Evolutionary conservation across 2,888 invertebrate species (phyloP).

Genomic region (Andrena bucephala): DNA sequence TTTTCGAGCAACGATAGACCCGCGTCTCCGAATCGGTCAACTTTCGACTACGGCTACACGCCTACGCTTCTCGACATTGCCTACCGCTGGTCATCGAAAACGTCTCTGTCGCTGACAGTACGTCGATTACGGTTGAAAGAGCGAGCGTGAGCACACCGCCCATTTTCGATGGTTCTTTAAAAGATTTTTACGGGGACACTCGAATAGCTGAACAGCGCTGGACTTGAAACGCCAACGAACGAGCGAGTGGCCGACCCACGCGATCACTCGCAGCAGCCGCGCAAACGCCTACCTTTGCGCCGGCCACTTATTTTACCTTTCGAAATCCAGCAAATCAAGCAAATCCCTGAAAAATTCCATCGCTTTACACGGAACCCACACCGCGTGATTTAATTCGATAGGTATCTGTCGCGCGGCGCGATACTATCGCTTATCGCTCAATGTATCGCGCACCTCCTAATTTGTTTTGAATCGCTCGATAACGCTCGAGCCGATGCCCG

Average conservation of each 20-base stretch:
- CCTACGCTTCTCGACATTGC: constrained; percentile 1
- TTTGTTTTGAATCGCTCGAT: constrained; percentile 48
- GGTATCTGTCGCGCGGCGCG: not conserved
- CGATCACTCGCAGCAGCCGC: not conserved
- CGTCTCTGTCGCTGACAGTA: constrained; percentile 14
- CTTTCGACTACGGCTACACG: not conserved
- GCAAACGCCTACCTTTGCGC: not conserved
- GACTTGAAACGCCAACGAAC: not conserved
- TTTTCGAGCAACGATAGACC: constrained; percentile 30
- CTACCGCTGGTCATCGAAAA: not conserved
- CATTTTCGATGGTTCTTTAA: not conserved
- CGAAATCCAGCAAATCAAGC: not conserved
- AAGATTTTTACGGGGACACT: not conserved
- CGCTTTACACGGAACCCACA: not conserved
- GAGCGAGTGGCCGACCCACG: constrained; percentile 1
- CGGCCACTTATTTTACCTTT: too few relatives aligned
- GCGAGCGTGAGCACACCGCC: not conserved
- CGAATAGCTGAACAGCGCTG: not conserved
- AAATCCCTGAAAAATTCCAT: not conserved
- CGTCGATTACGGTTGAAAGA: constrained; percentile 7
- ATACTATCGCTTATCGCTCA: constrained; percentile 14
- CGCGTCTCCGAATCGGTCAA: constrained; percentile 30
- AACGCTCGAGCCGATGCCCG: not conserved
- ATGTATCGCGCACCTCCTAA: constrained; percentile 42
- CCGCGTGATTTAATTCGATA: constrained; percentile 2